Conservation (phyloP, 1,140 invertebrate genomes). For the Conus ventricosus region DNA sequence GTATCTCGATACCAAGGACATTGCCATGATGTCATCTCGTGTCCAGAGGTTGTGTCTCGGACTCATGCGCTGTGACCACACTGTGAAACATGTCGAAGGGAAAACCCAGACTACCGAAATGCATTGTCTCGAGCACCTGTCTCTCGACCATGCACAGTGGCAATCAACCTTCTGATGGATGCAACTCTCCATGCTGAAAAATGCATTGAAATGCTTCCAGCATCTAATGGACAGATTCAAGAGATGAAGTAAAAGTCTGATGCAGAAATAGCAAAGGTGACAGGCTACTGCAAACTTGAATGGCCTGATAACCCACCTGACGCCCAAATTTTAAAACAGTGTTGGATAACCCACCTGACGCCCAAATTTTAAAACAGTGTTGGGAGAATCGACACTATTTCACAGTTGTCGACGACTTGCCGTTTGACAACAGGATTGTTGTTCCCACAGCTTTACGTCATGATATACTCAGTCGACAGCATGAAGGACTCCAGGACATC, state of each 20-base stretch:
- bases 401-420: background rate
- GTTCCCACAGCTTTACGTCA: too few species aligned
- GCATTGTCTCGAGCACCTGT: background rate
- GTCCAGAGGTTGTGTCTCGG: too few species aligned
- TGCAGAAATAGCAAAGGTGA: background rate
- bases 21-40: too few species aligned
- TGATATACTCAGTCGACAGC: too few species aligned
- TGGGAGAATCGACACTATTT: slow-evolving; percentile 37
- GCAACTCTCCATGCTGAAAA: background rate
- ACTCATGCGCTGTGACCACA: too few species aligned
- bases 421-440: too few species aligned
- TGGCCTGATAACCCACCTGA: background rate
- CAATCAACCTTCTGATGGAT: background rate
- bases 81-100: background rate
- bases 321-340: slow-evolving; percentile 4
- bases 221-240: background rate
- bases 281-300: background rate
- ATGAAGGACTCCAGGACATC: too few species aligned
- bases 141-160: background rate
- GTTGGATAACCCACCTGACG: background rate
- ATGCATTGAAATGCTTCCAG: slow-evolving; percentile 1
- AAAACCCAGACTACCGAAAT: background rate
- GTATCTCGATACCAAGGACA: too few species aligned
- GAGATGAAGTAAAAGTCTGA: background rate
- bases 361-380: slow-evolving; percentile 9